These are phyloP conservation scores for Toxotes jaculatrix DNA, from an alignment of 2,113 vertebrate genomes.

Conservation along the genomic window DNA sequence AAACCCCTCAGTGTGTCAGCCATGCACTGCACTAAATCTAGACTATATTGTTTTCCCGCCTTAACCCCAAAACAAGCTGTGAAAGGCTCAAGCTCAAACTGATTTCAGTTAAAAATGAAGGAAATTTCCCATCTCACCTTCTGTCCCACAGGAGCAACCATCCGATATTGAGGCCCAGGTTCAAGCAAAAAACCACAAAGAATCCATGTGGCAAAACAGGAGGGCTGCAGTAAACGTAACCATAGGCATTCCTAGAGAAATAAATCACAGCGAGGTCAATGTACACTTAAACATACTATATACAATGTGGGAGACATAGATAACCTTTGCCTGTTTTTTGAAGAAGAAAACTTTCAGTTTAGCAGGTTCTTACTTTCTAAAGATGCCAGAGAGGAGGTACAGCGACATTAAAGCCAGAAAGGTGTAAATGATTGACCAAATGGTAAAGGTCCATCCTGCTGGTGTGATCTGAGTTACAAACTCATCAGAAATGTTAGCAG, in stretches of 20 bases:
- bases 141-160: constrained; percentile 84
- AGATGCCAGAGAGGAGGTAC: constrained; percentile 72
- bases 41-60: too few species aligned
- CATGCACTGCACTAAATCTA: too few species aligned
- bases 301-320: background rate
- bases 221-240: constrained; percentile 80
- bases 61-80: too few species aligned
- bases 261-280: constrained; percentile 7
- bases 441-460: constrained; percentile 80
- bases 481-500: constrained; percentile 67
- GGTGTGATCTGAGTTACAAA: constrained; percentile 79
- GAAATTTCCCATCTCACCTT: constrained; percentile 60
- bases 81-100: background rate
- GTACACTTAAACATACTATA: background rate
- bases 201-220: constrained; percentile 74
- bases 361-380: constrained; percentile 69
- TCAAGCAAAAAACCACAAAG: constrained; percentile 77
- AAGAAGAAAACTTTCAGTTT: background rate
- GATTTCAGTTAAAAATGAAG: background rate
- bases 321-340: background rate
- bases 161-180: constrained; percentile 70
- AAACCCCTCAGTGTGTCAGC: too few species aligned
- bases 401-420: constrained; percentile 70
- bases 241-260: constrained; percentile 71
- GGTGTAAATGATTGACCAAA: constrained; percentile 81